Evolutionary conservation across 1,140 invertebrate genomes (phyloP), one percentile per base, ranked within the genome.

Genomic region (Drosophila virilis): DNA sequence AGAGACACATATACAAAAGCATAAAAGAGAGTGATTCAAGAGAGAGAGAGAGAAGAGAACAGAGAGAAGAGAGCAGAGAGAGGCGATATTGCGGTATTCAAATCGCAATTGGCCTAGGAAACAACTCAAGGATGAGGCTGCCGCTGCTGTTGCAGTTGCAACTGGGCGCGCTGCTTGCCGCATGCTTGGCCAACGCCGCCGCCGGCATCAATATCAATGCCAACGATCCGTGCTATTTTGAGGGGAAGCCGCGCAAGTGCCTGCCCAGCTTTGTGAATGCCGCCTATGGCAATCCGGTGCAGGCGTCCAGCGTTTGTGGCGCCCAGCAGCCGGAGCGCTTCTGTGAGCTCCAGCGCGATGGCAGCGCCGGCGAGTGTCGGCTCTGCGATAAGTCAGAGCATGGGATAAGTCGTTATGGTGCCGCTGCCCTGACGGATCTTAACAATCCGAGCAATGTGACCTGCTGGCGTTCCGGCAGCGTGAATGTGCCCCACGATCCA

Each of bases 231-330:
- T 99, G 98, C 92, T 98, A 98, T 92, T 97, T 98, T 90, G 97
- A 97, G 74, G 95, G 96, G 59, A 94, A 96, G 42, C 96, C 98
- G 0, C 94, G 96, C 2, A 95, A 97, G 48, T 99, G 98, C 93
- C 96, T 98, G 74, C 98, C 98, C 0, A 98, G 99, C 90, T 99
- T 99, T 93, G 98, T 99, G 50, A 99, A 99, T 93, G 98, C 98
- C 8, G 98, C 98, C 8, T 99, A 98, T 93, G 97, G 97, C 0
- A 95, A 96, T 55, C 94, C 95, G 0, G 97, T 99, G 1, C 94
- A 95, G 58, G 97, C 98, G 0, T 98, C 97, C 1, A 97, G 96
- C 82, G 97, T 97, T n/a, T 99, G 98, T 93, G 98, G 98, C 13
- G 93, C 93, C 38, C 93, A 94, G 50, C 94, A 94, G 0, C 95